A percentile compares a stretch with the other conserved stretches of the same genome.
Conservation (phyloP, 1,140 invertebrate genomes). For the Rhizoglyphus robini region DNA sequence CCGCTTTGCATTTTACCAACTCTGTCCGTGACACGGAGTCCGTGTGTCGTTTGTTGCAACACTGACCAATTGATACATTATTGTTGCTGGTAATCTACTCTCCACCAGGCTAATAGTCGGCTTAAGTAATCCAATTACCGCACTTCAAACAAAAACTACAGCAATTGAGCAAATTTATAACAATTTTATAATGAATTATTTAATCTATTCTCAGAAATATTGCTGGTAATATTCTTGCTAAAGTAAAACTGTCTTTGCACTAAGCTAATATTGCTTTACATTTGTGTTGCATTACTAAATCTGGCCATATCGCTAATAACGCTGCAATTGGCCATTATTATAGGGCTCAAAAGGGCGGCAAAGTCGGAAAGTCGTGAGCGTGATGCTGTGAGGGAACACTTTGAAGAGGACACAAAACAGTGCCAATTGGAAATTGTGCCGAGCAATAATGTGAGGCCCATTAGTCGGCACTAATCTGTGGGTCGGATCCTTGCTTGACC, state of each 20-base stretch:
- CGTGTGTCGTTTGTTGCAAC: background rate
- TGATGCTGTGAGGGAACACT: too few relatives aligned
- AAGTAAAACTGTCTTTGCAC: too few relatives aligned
- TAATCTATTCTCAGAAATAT: background rate
- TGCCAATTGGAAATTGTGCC: background rate
- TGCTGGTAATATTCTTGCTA: too few relatives aligned
- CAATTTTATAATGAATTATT: background rate
- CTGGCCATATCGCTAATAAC: background rate
- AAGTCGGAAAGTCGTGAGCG: too few relatives aligned
- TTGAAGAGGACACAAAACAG: background rate
- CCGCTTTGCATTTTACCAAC: background rate
- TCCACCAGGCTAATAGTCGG: background rate
- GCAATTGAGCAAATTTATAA: too few relatives aligned
- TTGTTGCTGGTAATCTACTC: background rate
- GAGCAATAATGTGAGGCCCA: background rate
- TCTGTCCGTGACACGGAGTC: too few relatives aligned
- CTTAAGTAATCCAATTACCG: background rate
- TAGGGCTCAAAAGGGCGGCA: too few relatives aligned
- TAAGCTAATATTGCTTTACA: too few relatives aligned
- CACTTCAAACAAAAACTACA: too few relatives aligned
- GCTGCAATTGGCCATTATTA: background rate
- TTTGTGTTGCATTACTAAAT: background rate
- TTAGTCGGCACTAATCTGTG: background rate
- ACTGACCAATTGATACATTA: slow-evolving; percentile 2
- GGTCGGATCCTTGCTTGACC: slow-evolving; percentile 6